A percentile compares a stretch with the other conserved stretches of the same genome.
Evolutionary conservation across 2,113 vertebrate species (phyloP).

Genomic region (Tapirus terrestris): DNA sequence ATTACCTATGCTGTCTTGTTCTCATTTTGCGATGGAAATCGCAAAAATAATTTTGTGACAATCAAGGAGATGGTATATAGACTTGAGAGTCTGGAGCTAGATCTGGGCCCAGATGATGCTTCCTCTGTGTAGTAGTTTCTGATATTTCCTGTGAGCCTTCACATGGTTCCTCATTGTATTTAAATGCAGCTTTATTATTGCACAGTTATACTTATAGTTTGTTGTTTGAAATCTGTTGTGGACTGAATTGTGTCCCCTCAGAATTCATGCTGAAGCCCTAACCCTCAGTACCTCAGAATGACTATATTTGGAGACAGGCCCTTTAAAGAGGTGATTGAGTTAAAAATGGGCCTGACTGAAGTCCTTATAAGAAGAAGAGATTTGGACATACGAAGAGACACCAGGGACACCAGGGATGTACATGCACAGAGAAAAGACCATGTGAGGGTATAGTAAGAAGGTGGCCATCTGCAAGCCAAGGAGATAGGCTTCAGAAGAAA

Average conservation of each 20-base stretch:
- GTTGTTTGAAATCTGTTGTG: slow-evolving; percentile 4
- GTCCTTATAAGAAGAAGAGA: neutral
- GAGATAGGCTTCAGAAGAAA: neutral
- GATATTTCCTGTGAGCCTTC: slow-evolving; percentile 16
- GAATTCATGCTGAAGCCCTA: neutral
- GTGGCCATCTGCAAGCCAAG: neutral
- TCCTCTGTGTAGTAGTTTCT: neutral
- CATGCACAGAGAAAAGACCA: neutral
- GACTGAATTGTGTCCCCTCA: neutral
- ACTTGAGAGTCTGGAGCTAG: neutral
- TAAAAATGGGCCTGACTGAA: neutral
- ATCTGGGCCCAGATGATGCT: neutral
- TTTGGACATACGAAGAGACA: neutral
- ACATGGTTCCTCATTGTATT: neutral
- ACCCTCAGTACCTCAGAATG: neutral
- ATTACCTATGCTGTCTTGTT: neutral
- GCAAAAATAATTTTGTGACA: slow-evolving; percentile 35
- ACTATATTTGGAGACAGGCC: slow-evolving; percentile 19
- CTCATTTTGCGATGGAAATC: neutral
- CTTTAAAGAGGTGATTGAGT: neutral
- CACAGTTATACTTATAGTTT: neutral
- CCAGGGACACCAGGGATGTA: neutral
- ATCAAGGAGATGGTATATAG: neutral
- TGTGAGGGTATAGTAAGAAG: neutral
- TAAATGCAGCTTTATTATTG: neutral